Base-by-base conservation (phyloP, 2,888 invertebrate genomes). In the Lymantria dispar region DNA sequence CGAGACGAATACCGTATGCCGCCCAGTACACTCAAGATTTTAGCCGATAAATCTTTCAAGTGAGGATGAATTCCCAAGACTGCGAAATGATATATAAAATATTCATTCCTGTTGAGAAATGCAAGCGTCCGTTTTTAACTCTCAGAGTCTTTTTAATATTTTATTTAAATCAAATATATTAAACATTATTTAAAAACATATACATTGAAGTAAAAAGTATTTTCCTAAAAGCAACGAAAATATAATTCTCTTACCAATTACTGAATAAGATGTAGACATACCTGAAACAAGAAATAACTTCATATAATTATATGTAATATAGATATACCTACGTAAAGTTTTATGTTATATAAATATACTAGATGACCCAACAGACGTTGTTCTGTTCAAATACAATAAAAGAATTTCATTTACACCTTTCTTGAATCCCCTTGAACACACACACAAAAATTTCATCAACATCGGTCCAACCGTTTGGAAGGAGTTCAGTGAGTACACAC, bases 31-130 rank as follows among this genome's bases (percentile, higher is more conserved):
- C 83, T 81, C 76, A 70, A 85, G 78, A 87, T 87, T 86, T 83
- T 70, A 66, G 66, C 73, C 78, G 83, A 80, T 87, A 89, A 88
- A 90, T 89, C 88, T 86, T 86, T 85, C 83, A 76, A 83, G 80
- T 78, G 76, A 74, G 85, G 82, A 86, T 86, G 85, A 85, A 89
- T 88, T 82, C 72, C 68, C 70, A 75, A 59, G 77, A 80, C 84
- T 84, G 75, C 81, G 83, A 87, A 84, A 86, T 88, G 86, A 84
- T 88, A 86, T 79, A 82, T 90, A 78, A 87, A 87, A 86, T 87
- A 89, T 90, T 90, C 84, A 88, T 80, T 53, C 50, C 60, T 74
- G 65, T 80, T 83, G 77, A 78, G 76, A 83, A 83, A 86, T 86
- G 84, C 86, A 84, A 78, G 77, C 80, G 78, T 80, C 85, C 80